These are phyloP conservation scores for Benthosema pterotum DNA, from an alignment of 2,797 vertebrate species.

Conservation along the genomic window DNA sequence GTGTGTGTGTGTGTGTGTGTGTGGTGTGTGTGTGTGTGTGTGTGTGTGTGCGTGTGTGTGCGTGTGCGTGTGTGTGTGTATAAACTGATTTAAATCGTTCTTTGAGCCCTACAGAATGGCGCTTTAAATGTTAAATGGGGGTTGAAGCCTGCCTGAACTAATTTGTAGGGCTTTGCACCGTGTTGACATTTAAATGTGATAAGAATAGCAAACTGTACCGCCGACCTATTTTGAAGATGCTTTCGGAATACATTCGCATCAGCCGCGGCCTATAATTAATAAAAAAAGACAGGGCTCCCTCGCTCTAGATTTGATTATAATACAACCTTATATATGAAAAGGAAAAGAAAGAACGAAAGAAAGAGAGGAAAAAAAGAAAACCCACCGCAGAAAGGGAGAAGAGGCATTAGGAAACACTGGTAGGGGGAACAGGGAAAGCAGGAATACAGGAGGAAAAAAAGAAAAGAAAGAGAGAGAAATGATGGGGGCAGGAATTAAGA, in stretches of 20 bases:
- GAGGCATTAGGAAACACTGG: constrained; percentile 69
- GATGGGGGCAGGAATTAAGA: constrained; percentile 96
- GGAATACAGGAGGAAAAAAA: too few species aligned
- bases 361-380: constrained; percentile 67
- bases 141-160: constrained; percentile 90
- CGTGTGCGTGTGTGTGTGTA: constrained; percentile 60
- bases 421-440: constrained; percentile 84
- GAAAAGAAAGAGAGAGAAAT: constrained; percentile 65
- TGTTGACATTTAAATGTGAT: constrained; percentile 93
- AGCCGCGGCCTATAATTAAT: constrained; percentile 99
- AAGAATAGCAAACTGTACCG: constrained; percentile 90
- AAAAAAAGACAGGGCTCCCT: constrained; percentile 90
- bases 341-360: too few species aligned
- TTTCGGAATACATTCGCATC: constrained; percentile 86
- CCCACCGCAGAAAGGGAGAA: constrained; percentile 88
- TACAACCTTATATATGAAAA: constrained; percentile 98
- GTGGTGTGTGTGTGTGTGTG: constrained; percentile 1
- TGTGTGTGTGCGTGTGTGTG: constrained; percentile 2
- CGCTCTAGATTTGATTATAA: constrained; percentile 99
- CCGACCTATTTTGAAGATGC: constrained; percentile 89
- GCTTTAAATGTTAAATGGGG: constrained; percentile 90
- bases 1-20: constrained; percentile 1
- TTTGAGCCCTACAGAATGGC: constrained; percentile 84
- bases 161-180: constrained; percentile 90
- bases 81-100: constrained; percentile 87